Base-by-base conservation (phyloP, 35 echinoderm and acorn worm genomes). In the Apostichopus parvimensis region DNA sequence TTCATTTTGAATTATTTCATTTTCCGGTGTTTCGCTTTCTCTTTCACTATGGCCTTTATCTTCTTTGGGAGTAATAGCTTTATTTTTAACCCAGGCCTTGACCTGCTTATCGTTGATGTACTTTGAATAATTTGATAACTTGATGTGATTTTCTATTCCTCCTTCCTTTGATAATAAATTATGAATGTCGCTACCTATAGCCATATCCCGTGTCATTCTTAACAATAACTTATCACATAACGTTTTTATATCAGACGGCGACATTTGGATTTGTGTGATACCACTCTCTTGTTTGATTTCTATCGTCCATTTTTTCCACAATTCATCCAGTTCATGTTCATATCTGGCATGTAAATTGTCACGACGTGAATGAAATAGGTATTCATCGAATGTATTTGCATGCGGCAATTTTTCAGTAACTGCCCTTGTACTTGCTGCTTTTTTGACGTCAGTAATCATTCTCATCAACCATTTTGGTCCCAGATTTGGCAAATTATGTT, bases 131-230 rank as follows among this genome's bases (percentile, higher is more conserved):
- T 56, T 53, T 54, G 17, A 6, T 57, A 56, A 14, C 1, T n/a
- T 18, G 3, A 55, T 53, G 15, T 82, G 80, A 6, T 82, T 82
- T 82, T 54, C 56, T 82, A 82, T 82, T 82, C 80, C 80, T 14
- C 80, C 80, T 56, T 82, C 80, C 56, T 82, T 54, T 54, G 10
- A 18, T 6, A 82, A 82, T 82, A 82, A 56, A 13, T 54, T 57
- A 14, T 82, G 80, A 18, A 82, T 82, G 17, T 82, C 80, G 15
- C 80, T 82, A 4, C 80, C 80, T 34, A 82, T 57, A 10, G 78
- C 78, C 78, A 80, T 80, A 22, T 80, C 78, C 78, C 78, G 9
- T 8, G 78, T 80, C 9, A 80, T 55, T 8, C 53, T 80, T 22
- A 80, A 6, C 25, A 80, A 45, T 13, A 80, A 52, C 17, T 80